These are phyloP conservation scores for Eolophus roseicapilla DNA, from an alignment of 2,113 vertebrate species.

Conservation along the genomic window DNA sequence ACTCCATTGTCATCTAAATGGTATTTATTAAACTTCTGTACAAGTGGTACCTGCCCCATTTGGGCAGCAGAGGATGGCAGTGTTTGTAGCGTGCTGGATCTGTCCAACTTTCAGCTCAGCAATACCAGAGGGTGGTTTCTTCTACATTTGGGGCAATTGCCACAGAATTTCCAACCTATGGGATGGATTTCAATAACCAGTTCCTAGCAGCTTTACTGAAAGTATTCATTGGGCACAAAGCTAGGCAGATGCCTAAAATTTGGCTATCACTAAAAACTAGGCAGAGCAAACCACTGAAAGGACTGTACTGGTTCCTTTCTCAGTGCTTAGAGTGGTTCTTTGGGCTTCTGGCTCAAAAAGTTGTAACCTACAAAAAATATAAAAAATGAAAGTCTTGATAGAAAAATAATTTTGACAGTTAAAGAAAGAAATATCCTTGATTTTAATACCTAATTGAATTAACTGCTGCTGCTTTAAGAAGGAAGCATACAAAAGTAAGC, in stretches of 20 bases:
- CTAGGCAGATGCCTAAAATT: background rate
- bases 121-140: background rate
- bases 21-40: background rate
- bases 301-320: background rate
- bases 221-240: background rate
- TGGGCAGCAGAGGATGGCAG: background rate
- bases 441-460: background rate
- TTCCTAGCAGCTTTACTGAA: background rate
- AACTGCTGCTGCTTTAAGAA: background rate
- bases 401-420: background rate
- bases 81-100: background rate
- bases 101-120: background rate
- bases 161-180: background rate
- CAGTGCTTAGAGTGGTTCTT: background rate
- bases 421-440: background rate
- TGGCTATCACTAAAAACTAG: background rate
- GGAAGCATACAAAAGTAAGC: background rate
- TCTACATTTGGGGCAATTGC: background rate
- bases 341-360: background rate
- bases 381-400: background rate
- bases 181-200: background rate
- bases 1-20: background rate
- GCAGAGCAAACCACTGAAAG: background rate
- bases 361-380: background rate
- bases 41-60: background rate